Evolutionary conservation across 2,888 invertebrate genomes (phyloP), one percentile per base, ranked within the genome.

Genomic region (Anorthoa munda): DNA sequence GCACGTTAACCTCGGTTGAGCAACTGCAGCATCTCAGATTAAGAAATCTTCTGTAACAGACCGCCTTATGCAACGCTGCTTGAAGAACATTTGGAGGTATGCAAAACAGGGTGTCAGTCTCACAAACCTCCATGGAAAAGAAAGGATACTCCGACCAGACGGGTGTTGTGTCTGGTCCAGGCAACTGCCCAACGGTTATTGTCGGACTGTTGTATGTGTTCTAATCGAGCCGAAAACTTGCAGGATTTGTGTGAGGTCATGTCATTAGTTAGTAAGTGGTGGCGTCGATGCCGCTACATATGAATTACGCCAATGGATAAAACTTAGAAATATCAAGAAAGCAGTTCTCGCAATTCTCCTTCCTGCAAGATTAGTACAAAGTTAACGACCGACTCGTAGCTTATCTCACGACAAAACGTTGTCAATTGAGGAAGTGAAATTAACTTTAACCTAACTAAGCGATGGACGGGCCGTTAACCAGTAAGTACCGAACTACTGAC

Each of bases 351-450:
- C 23, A 48, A 21, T 48, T 21, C 51, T 39, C 3, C 46, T 65
- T 65, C 26, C 39, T 60, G 55, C 2, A 45, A 23, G 45, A 80
- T 65, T n/a, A 60, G 60, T 53, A 21, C 53, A 15, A 53, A 31
- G 23, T 63, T 72, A 73, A 79, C 31, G 48, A 59, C 13, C 18
- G 17, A 55, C 23, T 45, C 50, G 26, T 11, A 17, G 45, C 59
- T 81, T 75, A 68, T 75, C 68, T 81, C 76, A 80, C 68, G 59
- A 60, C 53, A 51, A 58, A 58, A 53, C 45, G 26, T 31, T 64
- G 51, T 53, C 75, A 67, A 64, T 75, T 55, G 76, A 67, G 68
- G 76, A 78, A 68, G 26, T 51, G 4, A 39, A n/a, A 59, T 64
- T 73, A 73, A 66, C 26, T 66, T 55, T 50, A 59, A 12, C 18